phyloP scores from a whole-genome alignment of 2,797 vertebrate genomes.

The Lutjanus campechanus region DNA sequence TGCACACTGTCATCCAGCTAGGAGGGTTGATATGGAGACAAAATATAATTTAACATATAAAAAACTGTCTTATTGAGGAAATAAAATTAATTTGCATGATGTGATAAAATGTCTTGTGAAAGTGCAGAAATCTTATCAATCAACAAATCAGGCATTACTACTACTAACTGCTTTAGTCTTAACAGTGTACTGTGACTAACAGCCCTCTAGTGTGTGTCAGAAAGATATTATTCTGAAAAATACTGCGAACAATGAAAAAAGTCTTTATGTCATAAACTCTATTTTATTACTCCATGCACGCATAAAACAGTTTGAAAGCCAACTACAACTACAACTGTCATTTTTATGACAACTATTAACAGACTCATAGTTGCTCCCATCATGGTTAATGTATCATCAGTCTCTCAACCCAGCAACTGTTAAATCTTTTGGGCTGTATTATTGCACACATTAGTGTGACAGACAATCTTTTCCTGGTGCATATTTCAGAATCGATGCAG shows the following conservation, averaged over 20 bases:
- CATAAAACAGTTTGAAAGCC: constrained; percentile 13
- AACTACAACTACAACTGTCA: not conserved
- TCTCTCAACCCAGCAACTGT: constrained; percentile 10
- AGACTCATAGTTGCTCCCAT: constrained; percentile 5
- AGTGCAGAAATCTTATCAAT: not conserved
- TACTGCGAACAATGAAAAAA: not conserved
- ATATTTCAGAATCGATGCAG: constrained; percentile 64
- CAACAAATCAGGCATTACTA: not conserved
- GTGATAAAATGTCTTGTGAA: not conserved
- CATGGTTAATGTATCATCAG: constrained; percentile 12
- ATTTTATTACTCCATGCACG: constrained; percentile 1
- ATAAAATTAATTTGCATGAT: not conserved
- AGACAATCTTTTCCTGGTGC: constrained; percentile 42
- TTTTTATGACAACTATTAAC: constrained; percentile 16
- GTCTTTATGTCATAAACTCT: not conserved
- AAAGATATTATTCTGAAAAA: not conserved
- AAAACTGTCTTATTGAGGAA: constrained; percentile 5
- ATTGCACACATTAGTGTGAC: constrained; percentile 48
- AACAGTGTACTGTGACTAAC: not conserved
- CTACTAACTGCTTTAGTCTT: not conserved
- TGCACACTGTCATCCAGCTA: constrained; percentile 89
- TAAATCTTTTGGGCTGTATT: constrained; percentile 15
- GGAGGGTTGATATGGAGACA: constrained; percentile 49
- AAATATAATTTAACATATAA: not conserved
- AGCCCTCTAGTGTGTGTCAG: not conserved